These are phyloP conservation scores for Orthosia cruda DNA, from an alignment of 2,888 invertebrate genomes.

Conservation along the genomic window DNA sequence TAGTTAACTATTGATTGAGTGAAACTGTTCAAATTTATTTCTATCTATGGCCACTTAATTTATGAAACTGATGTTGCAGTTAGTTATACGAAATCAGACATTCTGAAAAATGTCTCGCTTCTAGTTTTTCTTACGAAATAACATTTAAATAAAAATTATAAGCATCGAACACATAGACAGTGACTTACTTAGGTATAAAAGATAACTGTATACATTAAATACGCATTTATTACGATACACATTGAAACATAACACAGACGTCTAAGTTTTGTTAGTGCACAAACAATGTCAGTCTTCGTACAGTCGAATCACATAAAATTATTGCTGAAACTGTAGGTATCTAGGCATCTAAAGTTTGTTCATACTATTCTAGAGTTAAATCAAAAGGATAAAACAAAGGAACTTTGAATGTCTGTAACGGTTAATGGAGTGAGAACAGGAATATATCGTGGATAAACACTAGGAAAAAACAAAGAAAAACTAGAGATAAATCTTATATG, in stretches of 20 bases:
- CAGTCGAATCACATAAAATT: slow-evolving; percentile 89
- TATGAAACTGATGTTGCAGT: slow-evolving; percentile 65
- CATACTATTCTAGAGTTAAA: slow-evolving; percentile 50
- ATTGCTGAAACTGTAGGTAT: slow-evolving; percentile 84
- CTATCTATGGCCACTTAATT: slow-evolving; percentile 48
- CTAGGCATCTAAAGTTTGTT: slow-evolving; percentile 62
- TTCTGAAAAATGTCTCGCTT: slow-evolving; percentile 49
- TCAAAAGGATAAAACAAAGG: slow-evolving; percentile 1
- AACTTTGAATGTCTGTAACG: slow-evolving; percentile 6
- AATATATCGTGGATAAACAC: slow-evolving; percentile 28
- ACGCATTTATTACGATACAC: slow-evolving; percentile 63
- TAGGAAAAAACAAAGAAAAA: slow-evolving; percentile 22
- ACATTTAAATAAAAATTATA: slow-evolving; percentile 48
- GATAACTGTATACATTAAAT: slow-evolving; percentile 54
- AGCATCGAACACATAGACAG: slow-evolving; percentile 60
- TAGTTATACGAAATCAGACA: slow-evolving; percentile 49
- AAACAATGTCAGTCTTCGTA: slow-evolving; percentile 88
- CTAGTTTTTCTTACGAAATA: slow-evolving; percentile 40
- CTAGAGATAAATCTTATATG: slow-evolving; percentile 40
- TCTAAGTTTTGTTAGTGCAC: slow-evolving; percentile 78
- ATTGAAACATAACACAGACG: slow-evolving; percentile 71
- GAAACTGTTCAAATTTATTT: slow-evolving; percentile 38
- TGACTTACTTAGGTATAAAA: slow-evolving; percentile 61
- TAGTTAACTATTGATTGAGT: slow-evolving; percentile 25
- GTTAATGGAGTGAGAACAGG: slow-evolving; percentile 8